phyloP scores from a whole-genome alignment of 2,113 vertebrate species.

The Myotis lucifugus region DNA sequence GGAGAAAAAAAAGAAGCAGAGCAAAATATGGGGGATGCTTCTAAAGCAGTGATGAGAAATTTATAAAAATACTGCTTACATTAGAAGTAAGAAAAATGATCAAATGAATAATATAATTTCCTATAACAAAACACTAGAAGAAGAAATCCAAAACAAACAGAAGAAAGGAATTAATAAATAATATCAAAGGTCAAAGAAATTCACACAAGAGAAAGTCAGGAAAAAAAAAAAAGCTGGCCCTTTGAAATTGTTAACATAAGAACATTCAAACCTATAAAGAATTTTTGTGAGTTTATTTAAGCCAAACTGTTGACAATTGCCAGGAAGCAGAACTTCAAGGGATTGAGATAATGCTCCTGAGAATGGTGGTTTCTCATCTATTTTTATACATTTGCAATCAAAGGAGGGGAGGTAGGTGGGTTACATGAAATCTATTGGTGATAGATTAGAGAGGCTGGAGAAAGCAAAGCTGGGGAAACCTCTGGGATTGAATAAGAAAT shows the following conservation, averaged over 20 bases:
- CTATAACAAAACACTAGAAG: neutral
- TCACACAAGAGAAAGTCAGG: neutral
- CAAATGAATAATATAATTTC: neutral
- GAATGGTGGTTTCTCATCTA: no score
- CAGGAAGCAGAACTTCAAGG: no score
- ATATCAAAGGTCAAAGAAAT: neutral
- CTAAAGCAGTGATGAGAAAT: neutral
- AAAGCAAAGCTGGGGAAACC: no score
- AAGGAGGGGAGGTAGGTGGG: no score
- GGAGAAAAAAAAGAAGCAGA: neutral
- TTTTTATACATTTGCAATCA: no score
- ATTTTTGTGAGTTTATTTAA: no score
- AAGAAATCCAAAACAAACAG: neutral
- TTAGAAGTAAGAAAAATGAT: neutral
- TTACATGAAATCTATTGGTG: no score
- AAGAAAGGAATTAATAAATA: neutral
- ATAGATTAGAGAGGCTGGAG: no score
- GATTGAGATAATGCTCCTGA: no score
- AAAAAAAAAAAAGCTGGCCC: neutral
- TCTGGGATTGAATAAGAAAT: no score
- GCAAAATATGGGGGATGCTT: neutral
- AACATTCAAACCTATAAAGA: no score
- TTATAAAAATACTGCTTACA: neutral
- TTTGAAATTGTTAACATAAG: neutral
- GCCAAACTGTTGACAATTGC: no score